Conservation (phyloP, 2,888 invertebrate genomes). For the Rutpela maculata region DNA sequence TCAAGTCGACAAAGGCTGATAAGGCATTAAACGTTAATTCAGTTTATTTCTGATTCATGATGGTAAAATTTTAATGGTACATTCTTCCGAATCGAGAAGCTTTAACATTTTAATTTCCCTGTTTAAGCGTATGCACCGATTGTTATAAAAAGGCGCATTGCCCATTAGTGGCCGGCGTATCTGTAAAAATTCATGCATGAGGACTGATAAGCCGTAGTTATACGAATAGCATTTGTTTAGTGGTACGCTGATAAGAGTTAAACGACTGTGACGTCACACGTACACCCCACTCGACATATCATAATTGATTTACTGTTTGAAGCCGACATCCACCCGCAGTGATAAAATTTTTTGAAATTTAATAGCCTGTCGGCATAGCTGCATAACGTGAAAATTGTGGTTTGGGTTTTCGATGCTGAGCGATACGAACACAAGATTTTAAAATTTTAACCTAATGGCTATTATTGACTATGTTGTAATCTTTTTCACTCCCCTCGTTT, state of each 20-base stretch:
- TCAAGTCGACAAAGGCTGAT: slow-evolving; percentile 43
- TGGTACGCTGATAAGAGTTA: slow-evolving; percentile 64
- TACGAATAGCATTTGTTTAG: slow-evolving; percentile 66
- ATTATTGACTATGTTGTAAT: too few species aligned
- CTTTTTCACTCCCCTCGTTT: too few species aligned
- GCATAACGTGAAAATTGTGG: slow-evolving; percentile 41
- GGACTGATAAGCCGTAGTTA: slow-evolving; percentile 63
- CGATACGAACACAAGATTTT: too few species aligned
- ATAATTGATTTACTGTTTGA: slow-evolving; percentile 64
- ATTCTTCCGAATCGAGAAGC: slow-evolving; percentile 19
- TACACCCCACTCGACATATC: slow-evolving; percentile 61
- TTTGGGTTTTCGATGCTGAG: not conserved
- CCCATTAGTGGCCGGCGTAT: slow-evolving; percentile 50
- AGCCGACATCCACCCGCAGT: slow-evolving; percentile 48
- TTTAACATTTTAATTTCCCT: slow-evolving; percentile 36
- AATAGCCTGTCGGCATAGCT: slow-evolving; percentile 45
- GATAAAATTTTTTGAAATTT: slow-evolving; percentile 52
- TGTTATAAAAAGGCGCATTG: slow-evolving; percentile 51
- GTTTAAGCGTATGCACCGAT: slow-evolving; percentile 30
- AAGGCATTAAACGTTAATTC: slow-evolving; percentile 40
- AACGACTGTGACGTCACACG: slow-evolving; percentile 64
- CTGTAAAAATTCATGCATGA: slow-evolving; percentile 66
- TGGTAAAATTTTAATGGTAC: slow-evolving; percentile 33
- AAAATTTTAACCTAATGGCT: too few species aligned
- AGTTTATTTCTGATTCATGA: slow-evolving; percentile 40